These are phyloP conservation scores for Thecocarcelia acutangulata DNA, from an alignment of 2,888 invertebrate genomes.

Conservation along the genomic window DNA sequence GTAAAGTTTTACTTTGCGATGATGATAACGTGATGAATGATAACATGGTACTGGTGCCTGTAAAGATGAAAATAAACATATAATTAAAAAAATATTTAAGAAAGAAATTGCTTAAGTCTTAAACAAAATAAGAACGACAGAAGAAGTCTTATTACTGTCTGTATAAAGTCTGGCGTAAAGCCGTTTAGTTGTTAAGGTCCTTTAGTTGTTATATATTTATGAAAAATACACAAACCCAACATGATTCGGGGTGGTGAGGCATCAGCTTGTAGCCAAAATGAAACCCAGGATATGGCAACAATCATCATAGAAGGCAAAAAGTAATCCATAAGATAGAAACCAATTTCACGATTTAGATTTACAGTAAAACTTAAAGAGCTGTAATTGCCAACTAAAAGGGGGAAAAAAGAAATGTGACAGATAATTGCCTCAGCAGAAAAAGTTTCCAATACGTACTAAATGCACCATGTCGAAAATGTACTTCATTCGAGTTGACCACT, in stretches of 20 bases:
- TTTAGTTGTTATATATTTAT: neutral
- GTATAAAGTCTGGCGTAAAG: too few species aligned
- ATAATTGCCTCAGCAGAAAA: neutral
- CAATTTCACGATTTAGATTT: constrained; percentile 77
- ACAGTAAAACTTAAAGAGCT: constrained; percentile 77
- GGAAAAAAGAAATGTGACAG: neutral
- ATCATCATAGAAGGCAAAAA: constrained; percentile 79
- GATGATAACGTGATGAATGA: constrained; percentile 78
- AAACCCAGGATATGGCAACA: constrained; percentile 79
- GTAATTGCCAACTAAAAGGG: constrained; percentile 74
- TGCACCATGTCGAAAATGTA: constrained; percentile 76
- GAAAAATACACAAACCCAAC: constrained; percentile 72
- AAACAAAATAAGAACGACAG: too few species aligned
- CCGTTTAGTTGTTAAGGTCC: neutral
- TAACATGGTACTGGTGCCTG: constrained; percentile 78
- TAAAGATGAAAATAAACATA: neutral
- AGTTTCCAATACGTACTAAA: constrained; percentile 72
- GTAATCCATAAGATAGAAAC: constrained; percentile 77
- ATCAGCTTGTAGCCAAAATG: constrained; percentile 78
- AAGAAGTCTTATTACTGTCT: too few species aligned
- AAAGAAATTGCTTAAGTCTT: too few species aligned
- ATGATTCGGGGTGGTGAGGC: constrained; percentile 78
- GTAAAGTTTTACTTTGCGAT: constrained; percentile 77
- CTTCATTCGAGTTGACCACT: constrained; percentile 73
- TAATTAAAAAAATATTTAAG: neutral